These are phyloP conservation scores for Phengaris arion DNA, from an alignment of 2,888 invertebrate genomes.

Conservation along the genomic window DNA sequence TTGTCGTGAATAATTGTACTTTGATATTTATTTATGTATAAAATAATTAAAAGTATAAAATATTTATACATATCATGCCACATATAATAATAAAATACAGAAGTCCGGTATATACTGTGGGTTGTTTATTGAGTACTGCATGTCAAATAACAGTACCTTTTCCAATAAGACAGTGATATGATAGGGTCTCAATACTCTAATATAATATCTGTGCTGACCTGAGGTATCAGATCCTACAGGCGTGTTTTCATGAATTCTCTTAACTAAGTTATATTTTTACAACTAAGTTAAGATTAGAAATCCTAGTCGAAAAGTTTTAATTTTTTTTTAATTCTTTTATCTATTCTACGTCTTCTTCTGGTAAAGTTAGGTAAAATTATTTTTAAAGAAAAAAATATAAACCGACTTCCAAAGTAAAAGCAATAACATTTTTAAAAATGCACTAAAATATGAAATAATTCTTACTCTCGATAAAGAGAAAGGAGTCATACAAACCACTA, in stretches of 20 bases:
- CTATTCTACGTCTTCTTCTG: no score
- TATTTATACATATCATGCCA: no score
- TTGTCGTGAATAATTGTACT: no score
- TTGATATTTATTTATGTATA: no score
- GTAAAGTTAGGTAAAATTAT: no score
- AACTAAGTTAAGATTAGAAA: neutral
- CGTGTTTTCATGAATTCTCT: neutral
- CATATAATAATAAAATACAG: conserved; percentile 20
- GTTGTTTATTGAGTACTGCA: neutral
- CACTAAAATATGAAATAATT: no score
- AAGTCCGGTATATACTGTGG: neutral
- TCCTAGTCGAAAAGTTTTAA: neutral
- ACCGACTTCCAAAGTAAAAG: no score
- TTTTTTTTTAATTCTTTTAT: neutral
- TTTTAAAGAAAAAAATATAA: no score
- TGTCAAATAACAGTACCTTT: conserved; percentile 20
- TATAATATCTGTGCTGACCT: neutral
- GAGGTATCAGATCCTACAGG: neutral
- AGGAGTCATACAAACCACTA: no score
- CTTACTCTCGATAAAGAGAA: no score
- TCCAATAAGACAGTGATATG: conserved; percentile 17
- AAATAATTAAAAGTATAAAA: conserved; percentile 5
- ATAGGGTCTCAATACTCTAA: conserved; percentile 22
- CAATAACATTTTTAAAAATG: no score
- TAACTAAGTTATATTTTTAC: neutral